Evolutionary conservation across 2,888 invertebrate genomes (phyloP), one percentile per base, ranked within the genome.

Genomic region (Adelphocoris suturalis): DNA sequence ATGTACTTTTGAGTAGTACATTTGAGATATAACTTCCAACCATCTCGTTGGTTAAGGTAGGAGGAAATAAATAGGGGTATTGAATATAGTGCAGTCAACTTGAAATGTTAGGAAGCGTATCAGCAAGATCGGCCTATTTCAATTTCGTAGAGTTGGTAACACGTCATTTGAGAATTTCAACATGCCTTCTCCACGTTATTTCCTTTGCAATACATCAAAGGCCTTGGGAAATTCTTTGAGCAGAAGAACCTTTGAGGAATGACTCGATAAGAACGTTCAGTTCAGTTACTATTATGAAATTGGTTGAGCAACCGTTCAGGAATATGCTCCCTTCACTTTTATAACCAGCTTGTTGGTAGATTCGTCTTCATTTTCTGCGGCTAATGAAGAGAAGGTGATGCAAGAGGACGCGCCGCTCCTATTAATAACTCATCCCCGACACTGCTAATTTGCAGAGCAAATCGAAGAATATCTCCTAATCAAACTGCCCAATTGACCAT

Each of bases 301-400:
- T 82, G 82, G 52, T 82, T 82, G 23, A 52, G 82, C 82, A 82
- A 82, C 82, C 16, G n/a, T 52, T n/a, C 37, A 23, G 48, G 48
- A 82, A 82, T 47, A 27, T n/a, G 48, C 82, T 52, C 82, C 82
- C 82, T 82, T 82, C 82, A 82, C 82, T 82, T 82, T 82, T 37
- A 82, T 52, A 82, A 82, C 82, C 55, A 48, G 55, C 82, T 52
- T 82, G 52, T 82, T 82, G 19, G 27, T 14, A 13, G 78, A 48
- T 52, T 82, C 82, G 52, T 82, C 82, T 82, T 82, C 82, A 82
- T 82, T 82, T 82, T 82, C 27, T 52, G 47, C 48, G 12, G 11
- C 55, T 82, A 82, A 82, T 82, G 48, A 82, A 52, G 48, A 37
- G 19, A n/a, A n/a, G 47, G 82, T 82, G 82, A 82, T 23, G 82